Evolutionary conservation across 2,797 vertebrate species (phyloP).

Genomic region (Myoxocephalus aenaeus): DNA sequence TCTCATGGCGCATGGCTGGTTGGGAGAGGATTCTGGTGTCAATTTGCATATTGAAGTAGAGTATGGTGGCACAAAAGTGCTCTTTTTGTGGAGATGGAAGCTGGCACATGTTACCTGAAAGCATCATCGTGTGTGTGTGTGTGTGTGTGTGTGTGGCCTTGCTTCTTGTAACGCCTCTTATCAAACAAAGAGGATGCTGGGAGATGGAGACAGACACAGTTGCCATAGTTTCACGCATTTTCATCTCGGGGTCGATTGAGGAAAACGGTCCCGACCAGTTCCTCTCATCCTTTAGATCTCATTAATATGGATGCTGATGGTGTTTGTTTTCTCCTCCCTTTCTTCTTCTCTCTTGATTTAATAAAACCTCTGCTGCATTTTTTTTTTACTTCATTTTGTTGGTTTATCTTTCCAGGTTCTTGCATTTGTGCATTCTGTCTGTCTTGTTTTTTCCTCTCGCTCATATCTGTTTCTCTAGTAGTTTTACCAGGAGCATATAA

Average conservation of each 20-base stretch:
- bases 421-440: neutral
- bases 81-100: constrained; percentile 35
- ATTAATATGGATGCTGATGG: constrained; percentile 52
- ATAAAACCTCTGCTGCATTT: neutral
- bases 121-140: constrained; percentile 18
- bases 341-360: constrained; percentile 2
- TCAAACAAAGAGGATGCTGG: constrained; percentile 58
- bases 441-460: neutral
- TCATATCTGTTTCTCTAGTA: constrained; percentile 24
- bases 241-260: constrained; percentile 58
- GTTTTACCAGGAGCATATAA: constrained; percentile 38
- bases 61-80: constrained; percentile 24
- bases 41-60: constrained; percentile 23
- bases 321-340: constrained; percentile 33
- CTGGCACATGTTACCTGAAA: constrained; percentile 56
- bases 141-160: constrained; percentile 43
- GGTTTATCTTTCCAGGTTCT: neutral
- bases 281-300: constrained; percentile 49
- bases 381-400: constrained; percentile 9
- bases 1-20: constrained; percentile 1
- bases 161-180: constrained; percentile 42
- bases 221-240: constrained; percentile 80
- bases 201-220: constrained; percentile 64
- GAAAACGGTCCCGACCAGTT: constrained; percentile 55
- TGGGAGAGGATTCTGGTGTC: constrained; percentile 27